These are phyloP conservation scores for Cebus imitator DNA, from an alignment of 2,113 vertebrate genomes.

Conservation along the genomic window DNA sequence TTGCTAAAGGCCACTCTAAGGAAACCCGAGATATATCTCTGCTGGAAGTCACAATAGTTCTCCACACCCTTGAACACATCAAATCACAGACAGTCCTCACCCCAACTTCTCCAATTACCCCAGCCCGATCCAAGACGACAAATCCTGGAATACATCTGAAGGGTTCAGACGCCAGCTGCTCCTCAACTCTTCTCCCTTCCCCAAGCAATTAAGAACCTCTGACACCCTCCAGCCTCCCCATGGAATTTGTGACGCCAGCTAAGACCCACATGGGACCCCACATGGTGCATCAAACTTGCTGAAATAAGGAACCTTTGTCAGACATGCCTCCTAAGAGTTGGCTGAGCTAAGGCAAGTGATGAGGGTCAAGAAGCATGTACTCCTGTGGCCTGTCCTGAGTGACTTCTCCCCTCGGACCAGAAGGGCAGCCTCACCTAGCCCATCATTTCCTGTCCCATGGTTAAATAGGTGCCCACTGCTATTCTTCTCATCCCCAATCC, in stretches of 20 bases:
- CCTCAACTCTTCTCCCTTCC: background rate
- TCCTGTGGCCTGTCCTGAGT: background rate
- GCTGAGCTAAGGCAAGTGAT: background rate
- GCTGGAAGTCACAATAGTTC: background rate
- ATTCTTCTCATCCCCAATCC: conserved; percentile 13
- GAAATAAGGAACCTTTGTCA: conserved; percentile 11
- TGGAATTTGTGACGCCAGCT: background rate
- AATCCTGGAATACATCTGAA: background rate
- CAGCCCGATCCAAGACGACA: background rate
- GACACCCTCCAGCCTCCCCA: background rate
- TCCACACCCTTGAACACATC: background rate
- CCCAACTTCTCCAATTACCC: background rate
- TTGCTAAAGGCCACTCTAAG: background rate
- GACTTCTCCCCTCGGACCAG: background rate
- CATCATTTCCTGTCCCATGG: background rate
- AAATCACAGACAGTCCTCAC: conserved; percentile 9
- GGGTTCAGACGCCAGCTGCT: background rate
- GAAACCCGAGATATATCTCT: background rate
- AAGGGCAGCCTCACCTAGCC: background rate
- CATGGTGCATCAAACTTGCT: background rate
- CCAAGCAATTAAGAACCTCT: background rate
- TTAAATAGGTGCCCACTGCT: background rate
- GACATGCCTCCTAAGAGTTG: background rate
- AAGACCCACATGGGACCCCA: background rate
- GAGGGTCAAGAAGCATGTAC: background rate